Evolutionary conservation across 2,797 vertebrate genomes (phyloP).

Genomic region (Brotogeris chrysoptera): DNA sequence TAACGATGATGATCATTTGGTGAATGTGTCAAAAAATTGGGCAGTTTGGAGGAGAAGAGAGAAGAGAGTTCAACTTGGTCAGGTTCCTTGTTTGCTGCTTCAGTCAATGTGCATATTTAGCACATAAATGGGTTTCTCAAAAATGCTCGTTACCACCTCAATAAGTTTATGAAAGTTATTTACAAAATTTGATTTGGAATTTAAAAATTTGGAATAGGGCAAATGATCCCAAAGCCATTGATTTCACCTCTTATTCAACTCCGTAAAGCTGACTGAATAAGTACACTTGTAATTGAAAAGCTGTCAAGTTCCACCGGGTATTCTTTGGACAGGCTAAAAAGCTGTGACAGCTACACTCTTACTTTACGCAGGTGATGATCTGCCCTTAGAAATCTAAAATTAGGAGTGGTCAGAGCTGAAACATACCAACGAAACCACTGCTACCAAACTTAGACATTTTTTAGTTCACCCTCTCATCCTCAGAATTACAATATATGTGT

Average conservation of each 20-base stretch:
- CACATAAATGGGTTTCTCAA: not conserved
- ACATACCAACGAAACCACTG: not conserved
- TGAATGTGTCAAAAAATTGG: not conserved
- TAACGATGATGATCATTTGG: not conserved
- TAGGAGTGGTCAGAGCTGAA: not conserved
- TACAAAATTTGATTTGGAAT: not conserved
- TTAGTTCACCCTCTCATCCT: not conserved
- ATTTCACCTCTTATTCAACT: not conserved
- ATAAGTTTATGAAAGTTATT: not conserved
- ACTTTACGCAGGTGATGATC: not conserved
- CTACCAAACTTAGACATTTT: not conserved
- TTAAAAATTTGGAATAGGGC: not conserved
- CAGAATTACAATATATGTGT: not conserved
- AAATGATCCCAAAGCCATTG: not conserved
- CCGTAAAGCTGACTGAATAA: not conserved
- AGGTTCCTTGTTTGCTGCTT: not conserved
- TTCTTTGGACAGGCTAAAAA: not conserved
- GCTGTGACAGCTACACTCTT: not conserved
- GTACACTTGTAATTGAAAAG: not conserved
- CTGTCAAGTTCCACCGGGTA: not conserved
- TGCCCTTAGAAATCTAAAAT: not conserved
- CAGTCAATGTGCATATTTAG: not conserved
- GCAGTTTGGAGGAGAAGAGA: not conserved
- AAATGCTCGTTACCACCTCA: not conserved
- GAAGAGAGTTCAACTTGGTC: not conserved